Conservation (phyloP, 2,113 vertebrate species). For the Syngnathus typhle region DNA sequence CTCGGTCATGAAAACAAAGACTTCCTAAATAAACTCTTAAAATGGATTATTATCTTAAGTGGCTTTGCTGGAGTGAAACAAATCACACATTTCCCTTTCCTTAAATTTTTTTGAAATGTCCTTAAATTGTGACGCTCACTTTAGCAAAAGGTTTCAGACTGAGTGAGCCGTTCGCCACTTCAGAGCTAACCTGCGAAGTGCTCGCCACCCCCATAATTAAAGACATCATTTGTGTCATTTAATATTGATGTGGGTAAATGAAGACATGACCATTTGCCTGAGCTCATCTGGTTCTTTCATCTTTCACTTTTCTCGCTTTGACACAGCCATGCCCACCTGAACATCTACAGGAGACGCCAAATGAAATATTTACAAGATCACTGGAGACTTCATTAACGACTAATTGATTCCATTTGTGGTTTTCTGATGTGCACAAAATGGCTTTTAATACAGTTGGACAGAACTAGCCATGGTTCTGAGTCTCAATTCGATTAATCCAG, state of each 20-base stretch:
- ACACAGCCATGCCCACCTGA: slow-evolving; percentile 19
- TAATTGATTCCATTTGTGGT: slow-evolving; percentile 57
- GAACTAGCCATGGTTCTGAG: slow-evolving; percentile 27
- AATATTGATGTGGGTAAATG: slow-evolving; percentile 50
- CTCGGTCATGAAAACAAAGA: slow-evolving; percentile 21
- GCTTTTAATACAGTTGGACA: slow-evolving; percentile 29
- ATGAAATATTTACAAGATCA: slow-evolving; percentile 33
- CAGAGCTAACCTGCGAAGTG: slow-evolving; percentile 13
- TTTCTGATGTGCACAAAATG: slow-evolving; percentile 37
- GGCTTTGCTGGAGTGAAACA: slow-evolving; percentile 32
- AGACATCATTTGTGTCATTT: slow-evolving; percentile 24
- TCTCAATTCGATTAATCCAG: slow-evolving; percentile 51
- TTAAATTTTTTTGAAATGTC: not conserved
- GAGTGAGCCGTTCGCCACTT: not conserved
- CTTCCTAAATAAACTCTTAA: slow-evolving; percentile 31
- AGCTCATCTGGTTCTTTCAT: slow-evolving; percentile 14
- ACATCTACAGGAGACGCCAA: slow-evolving; percentile 1
- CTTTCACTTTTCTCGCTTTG: slow-evolving; percentile 6
- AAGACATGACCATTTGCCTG: slow-evolving; percentile 23
- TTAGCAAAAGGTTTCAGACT: not conserved
- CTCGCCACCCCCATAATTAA: slow-evolving; percentile 31
- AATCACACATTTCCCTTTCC: slow-evolving; percentile 18
- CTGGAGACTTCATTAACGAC: slow-evolving; percentile 58
- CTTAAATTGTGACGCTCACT: not conserved
- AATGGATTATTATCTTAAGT: slow-evolving; percentile 32